Evolutionary conservation across 2,888 invertebrate genomes (phyloP).

Genomic region (Cryptophagus acutangulus): DNA sequence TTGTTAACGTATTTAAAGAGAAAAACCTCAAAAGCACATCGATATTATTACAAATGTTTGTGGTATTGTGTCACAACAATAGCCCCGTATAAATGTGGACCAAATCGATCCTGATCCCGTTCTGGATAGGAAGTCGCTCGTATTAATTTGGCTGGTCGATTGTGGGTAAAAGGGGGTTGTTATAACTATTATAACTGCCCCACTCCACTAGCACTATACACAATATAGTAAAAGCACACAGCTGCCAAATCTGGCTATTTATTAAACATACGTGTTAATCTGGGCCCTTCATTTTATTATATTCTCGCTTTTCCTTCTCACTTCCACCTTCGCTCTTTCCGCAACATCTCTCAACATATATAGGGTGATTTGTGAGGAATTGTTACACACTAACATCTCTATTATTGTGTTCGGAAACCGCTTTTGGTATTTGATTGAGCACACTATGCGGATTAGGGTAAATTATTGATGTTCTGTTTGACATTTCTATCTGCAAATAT

Average conservation of each 20-base stretch:
- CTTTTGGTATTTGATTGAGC: slow-evolving; percentile 44
- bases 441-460: slow-evolving; percentile 38
- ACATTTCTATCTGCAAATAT: slow-evolving; percentile 23
- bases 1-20: slow-evolving; percentile 36
- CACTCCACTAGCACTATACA: slow-evolving; percentile 35
- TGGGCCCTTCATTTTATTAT: slow-evolving; percentile 34
- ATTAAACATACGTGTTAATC: slow-evolving; percentile 52
- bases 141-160: slow-evolving; percentile 19
- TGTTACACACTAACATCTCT: slow-evolving; percentile 45
- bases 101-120: neutral
- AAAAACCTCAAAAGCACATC: slow-evolving; percentile 48
- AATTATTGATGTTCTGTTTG: slow-evolving; percentile 31
- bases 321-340: too few relatives aligned
- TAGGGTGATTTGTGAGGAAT: slow-evolving; percentile 41
- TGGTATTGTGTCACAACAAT: slow-evolving; percentile 48
- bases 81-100: slow-evolving; percentile 17
- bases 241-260: slow-evolving; percentile 50
- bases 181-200: slow-evolving; percentile 42
- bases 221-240: slow-evolving; percentile 25
- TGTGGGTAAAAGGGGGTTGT: slow-evolving; percentile 29
- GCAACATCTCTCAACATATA: too few relatives aligned
- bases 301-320: too few relatives aligned
- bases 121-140: neutral
- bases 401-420: slow-evolving; percentile 42
- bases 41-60: slow-evolving; percentile 51